A percentile compares a stretch with the other conserved stretches of the same genome.
Evolutionary conservation across 1,140 invertebrate species (phyloP).

Genomic region (Drosophila sp.): DNA sequence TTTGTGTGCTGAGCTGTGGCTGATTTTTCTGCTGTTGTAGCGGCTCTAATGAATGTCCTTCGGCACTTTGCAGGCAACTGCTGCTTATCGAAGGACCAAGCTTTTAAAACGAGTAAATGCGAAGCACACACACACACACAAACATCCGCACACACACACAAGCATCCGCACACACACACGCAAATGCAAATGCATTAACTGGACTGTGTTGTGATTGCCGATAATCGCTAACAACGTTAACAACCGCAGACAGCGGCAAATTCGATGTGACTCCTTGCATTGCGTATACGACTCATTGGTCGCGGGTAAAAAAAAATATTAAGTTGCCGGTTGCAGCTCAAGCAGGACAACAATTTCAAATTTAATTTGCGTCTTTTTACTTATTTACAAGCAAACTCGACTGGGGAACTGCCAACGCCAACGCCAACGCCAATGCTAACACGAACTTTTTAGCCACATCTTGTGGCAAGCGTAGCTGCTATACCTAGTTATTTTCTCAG

Average conservation of each 20-base stretch:
- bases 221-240: conserved; percentile 38
- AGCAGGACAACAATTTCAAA: conserved; percentile 49
- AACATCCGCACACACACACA: not conserved
- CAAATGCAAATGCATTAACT: conserved; percentile 27
- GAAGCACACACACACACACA: not conserved
- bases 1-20: too few relatives aligned
- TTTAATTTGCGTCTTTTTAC: conserved; percentile 76
- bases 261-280: conserved; percentile 20
- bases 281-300: conserved; percentile 19
- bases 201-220: conserved; percentile 31
- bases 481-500: not conserved
- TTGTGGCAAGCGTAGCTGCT: conserved; percentile 7
- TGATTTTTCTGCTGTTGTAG: conserved; percentile 11
- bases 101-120: conserved; percentile 15
- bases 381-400: conserved; percentile 60
- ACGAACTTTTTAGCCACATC: conserved; percentile 12
- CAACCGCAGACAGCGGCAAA: conserved; percentile 8
- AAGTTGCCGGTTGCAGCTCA: not conserved
- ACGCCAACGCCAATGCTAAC: conserved; percentile 1
- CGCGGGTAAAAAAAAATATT: not conserved
- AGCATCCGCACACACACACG: not conserved
- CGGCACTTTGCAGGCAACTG: conserved; percentile 27
- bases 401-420: conserved; percentile 13
- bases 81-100: conserved; percentile 31
- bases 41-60: conserved; percentile 41